Evolutionary conservation across 2,888 invertebrate genomes (phyloP), one percentile per base, ranked within the genome.

Genomic region (Lottia gigantea): DNA sequence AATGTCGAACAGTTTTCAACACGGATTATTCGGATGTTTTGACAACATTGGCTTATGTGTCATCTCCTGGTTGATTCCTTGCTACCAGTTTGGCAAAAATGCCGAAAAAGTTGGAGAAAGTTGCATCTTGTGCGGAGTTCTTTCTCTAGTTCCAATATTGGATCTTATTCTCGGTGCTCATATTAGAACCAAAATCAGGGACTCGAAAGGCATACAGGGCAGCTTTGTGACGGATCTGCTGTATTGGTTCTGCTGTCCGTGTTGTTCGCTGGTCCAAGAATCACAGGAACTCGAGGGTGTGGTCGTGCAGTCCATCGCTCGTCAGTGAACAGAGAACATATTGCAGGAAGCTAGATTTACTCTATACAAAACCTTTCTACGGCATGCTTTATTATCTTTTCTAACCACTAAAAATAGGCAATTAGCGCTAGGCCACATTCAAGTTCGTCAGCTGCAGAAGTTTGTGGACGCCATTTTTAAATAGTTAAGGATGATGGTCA

Each of bases 11-110:
- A 76, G 82, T 61, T 83, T 79, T 76, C 82, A 85, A 70, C 82
- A 87, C 67, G 86, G 86, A 61, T 74, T 87, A 46, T 86, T 77
- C 70, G 85, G 87, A 26, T 87, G 86, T 74, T 87, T 87, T 75
- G 85, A 85, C 75, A 85, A 87, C 80, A 80, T 78, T 67, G 77
- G 78, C 25, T 62, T 86, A 46, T 87, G 87, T 70, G 76, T 86
- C 66, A 79, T 86, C 67, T 83, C 85, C 19, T 86, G 82, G 74
- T 76, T 86, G 40, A 74, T 82, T 15, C 87, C 87, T 12, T 87
- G 87, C 71, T 86, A 86, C 78, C 83, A 83, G 63, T 84, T 84
- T 64, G 87, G 87, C 8, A 85, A 86, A 76, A 86, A 84, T 74
- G 86, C 85, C 1, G 86, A 87, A 69, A 79, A 81, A 2, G 85